A percentile compares a stretch with the other conserved stretches of the same genome.
phyloP scores from a whole-genome alignment of 2,797 vertebrate species.

The Semotilus atromaculatus region DNA sequence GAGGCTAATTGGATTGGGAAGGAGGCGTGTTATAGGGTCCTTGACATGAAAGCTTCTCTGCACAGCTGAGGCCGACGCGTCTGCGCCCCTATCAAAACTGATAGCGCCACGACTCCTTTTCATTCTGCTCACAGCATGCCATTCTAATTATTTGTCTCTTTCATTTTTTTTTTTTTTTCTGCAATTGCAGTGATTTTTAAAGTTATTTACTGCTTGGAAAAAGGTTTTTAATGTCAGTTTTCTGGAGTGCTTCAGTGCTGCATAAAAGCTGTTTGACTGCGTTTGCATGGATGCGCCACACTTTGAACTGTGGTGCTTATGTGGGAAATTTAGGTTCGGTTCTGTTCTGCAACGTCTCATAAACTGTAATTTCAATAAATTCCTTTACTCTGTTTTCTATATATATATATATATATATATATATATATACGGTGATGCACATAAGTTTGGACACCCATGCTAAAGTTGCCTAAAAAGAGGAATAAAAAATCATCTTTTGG shows the following conservation, averaged over 20 bases:
- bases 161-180: constrained; percentile 71
- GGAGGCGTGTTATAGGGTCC: constrained; percentile 74
- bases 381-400: not conserved
- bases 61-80: constrained; percentile 71
- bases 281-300: not conserved
- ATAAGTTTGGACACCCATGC: too few relatives aligned
- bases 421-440: too few relatives aligned
- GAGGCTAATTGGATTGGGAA: constrained; percentile 79
- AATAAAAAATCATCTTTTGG: too few relatives aligned
- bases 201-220: constrained; percentile 70
- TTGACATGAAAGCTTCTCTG: constrained; percentile 73
- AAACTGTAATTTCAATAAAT: not conserved
- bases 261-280: constrained; percentile 64
- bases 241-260: constrained; percentile 51
- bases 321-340: not conserved
- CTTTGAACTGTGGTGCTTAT: not conserved
- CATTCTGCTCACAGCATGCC: constrained; percentile 72
- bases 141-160: constrained; percentile 77
- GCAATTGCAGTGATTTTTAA: constrained; percentile 74
- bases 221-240: constrained; percentile 55
- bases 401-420: too few relatives aligned
- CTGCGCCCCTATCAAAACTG: constrained; percentile 71
- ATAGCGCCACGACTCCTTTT: constrained; percentile 73
- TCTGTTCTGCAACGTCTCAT: not conserved
- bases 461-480: too few relatives aligned